phyloP scores from a whole-genome alignment of 1,140 invertebrate genomes.

The Latrodectus geometricus region DNA sequence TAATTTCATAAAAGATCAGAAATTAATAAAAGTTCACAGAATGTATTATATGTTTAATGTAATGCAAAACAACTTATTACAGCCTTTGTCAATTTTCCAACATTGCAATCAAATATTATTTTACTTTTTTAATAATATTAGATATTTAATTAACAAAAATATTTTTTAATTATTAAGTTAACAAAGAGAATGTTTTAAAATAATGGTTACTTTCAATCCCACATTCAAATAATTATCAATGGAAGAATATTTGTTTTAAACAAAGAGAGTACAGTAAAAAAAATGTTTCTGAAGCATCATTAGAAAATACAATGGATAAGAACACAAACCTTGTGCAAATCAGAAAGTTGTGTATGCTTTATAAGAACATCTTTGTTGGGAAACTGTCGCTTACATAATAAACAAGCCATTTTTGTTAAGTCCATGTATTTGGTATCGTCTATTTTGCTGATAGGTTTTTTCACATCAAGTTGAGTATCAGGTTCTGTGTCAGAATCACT shows the following conservation, averaged over 20 bases:
- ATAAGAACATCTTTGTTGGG: slow-evolving; percentile 86
- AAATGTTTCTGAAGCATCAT: not conserved
- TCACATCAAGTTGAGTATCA: slow-evolving; percentile 33
- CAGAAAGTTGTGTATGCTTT: slow-evolving; percentile 93
- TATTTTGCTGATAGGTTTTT: slow-evolving; percentile 31
- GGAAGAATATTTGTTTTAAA: not conserved
- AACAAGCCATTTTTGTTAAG: slow-evolving; percentile 90
- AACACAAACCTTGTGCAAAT: slow-evolving; percentile 83
- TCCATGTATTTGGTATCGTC: slow-evolving; percentile 79
- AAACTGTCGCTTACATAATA: slow-evolving; percentile 96
- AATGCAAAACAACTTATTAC: no score
- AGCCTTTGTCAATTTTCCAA: no score
- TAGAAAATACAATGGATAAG: not conserved
- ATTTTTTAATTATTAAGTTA: not conserved
- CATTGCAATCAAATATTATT: no score
- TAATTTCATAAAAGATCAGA: no score
- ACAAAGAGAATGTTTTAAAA: not conserved
- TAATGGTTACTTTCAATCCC: not conserved
- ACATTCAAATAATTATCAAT: not conserved
- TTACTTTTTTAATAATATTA: no score
- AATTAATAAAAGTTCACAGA: no score
- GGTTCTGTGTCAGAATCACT: slow-evolving; percentile 60
- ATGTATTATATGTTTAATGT: no score
- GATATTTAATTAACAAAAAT: not conserved
- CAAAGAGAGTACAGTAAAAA: no score